phyloP scores from a whole-genome alignment of 2,113 vertebrate genomes.

The Bostrychus sinensis region DNA sequence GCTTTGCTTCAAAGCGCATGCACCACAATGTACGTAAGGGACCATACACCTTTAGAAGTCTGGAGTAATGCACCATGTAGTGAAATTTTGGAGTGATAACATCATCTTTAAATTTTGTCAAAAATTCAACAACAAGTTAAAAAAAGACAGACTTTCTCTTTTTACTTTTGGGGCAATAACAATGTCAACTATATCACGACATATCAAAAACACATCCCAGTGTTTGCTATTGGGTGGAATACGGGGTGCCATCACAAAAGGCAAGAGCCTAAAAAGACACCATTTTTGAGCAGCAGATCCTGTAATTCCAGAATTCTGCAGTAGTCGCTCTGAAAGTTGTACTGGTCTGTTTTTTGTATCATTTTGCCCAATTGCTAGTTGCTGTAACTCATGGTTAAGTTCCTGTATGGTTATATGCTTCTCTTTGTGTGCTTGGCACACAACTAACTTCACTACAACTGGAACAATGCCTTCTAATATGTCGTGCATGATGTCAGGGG shows the following conservation, averaged over 20 bases:
- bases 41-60: neutral
- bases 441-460: constrained; percentile 15
- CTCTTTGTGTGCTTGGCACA: constrained; percentile 8
- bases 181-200: neutral
- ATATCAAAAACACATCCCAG: neutral
- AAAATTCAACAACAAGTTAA: neutral
- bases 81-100: neutral
- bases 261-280: neutral
- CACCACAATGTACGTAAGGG: too few species aligned
- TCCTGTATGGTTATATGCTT: constrained; percentile 27
- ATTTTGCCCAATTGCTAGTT: constrained; percentile 12
- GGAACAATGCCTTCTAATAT: constrained; percentile 33
- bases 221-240: neutral
- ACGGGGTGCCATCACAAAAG: neutral
- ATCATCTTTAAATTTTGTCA: neutral
- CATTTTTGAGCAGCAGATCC: neutral
- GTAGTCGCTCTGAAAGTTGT: neutral
- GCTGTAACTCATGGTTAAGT: constrained; percentile 21
- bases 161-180: neutral
- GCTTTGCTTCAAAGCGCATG: too few species aligned
- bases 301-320: neutral
- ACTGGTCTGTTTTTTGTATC: constrained; percentile 1
- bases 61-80: neutral
- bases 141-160: too few species aligned
- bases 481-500: constrained; percentile 36